Evolutionary conservation across 2,888 invertebrate genomes (phyloP).

Genomic region (Bellardia pandia): DNA sequence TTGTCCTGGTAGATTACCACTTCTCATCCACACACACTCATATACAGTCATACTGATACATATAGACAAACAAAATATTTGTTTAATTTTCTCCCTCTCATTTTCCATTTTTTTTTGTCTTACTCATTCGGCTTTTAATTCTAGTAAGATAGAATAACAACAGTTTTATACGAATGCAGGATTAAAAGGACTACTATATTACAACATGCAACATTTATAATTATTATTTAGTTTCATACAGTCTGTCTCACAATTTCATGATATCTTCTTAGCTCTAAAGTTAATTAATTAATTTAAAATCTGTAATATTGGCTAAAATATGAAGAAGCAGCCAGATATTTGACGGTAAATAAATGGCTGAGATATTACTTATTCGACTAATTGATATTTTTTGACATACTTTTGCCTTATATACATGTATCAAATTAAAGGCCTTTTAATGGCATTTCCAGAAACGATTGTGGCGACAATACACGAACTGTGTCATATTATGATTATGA

Average conservation of each 20-base stretch:
- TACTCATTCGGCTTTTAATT: slow-evolving; percentile 31
- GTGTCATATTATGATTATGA: too few relatives aligned
- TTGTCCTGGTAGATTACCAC: slow-evolving; percentile 70
- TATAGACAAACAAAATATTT: slow-evolving; percentile 29
- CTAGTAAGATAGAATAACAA: slow-evolving; percentile 4
- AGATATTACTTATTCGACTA: too few relatives aligned
- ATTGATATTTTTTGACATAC: too few relatives aligned
- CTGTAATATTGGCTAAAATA: too few relatives aligned
- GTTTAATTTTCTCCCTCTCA: slow-evolving; percentile 36
- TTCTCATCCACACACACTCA: slow-evolving; percentile 22
- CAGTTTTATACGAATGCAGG: slow-evolving; percentile 20
- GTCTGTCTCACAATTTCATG: background rate
- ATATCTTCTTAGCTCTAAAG: too few relatives aligned
- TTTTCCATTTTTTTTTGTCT: background rate
- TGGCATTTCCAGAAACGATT: too few relatives aligned
- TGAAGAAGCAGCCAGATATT: too few relatives aligned
- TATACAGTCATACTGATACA: background rate
- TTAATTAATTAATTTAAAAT: too few relatives aligned
- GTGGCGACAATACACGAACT: too few relatives aligned
- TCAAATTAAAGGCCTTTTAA: too few relatives aligned
- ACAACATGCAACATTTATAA: background rate
- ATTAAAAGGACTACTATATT: background rate
- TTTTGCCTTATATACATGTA: too few relatives aligned
- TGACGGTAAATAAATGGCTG: too few relatives aligned
- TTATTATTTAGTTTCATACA: background rate